Evolutionary conservation across 2,888 invertebrate species (phyloP).

Genomic region (Amblyjoppa fuscipennis): DNA sequence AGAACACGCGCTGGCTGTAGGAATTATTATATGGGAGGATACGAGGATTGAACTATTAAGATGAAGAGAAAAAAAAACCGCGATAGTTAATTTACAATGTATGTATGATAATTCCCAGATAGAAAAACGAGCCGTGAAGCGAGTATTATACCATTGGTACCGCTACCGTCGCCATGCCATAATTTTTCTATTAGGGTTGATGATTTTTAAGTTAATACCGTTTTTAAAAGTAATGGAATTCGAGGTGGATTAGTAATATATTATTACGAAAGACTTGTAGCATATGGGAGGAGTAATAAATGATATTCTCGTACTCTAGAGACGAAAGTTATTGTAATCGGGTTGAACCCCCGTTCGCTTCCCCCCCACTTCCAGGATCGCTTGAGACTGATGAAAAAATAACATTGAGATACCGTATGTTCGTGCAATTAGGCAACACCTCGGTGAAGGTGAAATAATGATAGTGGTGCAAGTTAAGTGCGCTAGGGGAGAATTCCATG

Average conservation of each 20-base stretch:
- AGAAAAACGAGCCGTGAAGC: no score
- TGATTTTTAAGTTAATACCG: constrained; percentile 57
- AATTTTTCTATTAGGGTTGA: neutral
- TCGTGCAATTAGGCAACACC: constrained; percentile 30
- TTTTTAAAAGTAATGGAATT: constrained; percentile 52
- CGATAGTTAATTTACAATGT: constrained; percentile 60
- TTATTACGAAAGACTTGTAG: constrained; percentile 67
- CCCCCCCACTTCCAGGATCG: neutral
- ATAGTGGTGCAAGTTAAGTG: constrained; percentile 14
- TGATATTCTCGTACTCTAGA: constrained; percentile 71
- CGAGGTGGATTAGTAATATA: constrained; percentile 60
- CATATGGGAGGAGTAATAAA: constrained; percentile 71
- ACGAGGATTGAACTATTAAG: constrained; percentile 20
- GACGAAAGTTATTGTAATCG: constrained; percentile 51
- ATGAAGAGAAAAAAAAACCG: neutral
- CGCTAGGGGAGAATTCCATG: neutral
- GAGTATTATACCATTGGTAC: no score
- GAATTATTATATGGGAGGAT: constrained; percentile 2
- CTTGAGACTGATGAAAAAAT: neutral
- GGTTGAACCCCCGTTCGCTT: constrained; percentile 8
- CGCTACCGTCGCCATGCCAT: no score
- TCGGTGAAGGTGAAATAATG: constrained; percentile 23
- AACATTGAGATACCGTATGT: constrained; percentile 16
- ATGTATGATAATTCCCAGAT: constrained; percentile 44
- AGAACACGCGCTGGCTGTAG: constrained; percentile 2